Evolutionary conservation across 2,797 vertebrate species (phyloP), one percentile per base, ranked within the genome.

Genomic region (Myotis findleyi): DNA sequence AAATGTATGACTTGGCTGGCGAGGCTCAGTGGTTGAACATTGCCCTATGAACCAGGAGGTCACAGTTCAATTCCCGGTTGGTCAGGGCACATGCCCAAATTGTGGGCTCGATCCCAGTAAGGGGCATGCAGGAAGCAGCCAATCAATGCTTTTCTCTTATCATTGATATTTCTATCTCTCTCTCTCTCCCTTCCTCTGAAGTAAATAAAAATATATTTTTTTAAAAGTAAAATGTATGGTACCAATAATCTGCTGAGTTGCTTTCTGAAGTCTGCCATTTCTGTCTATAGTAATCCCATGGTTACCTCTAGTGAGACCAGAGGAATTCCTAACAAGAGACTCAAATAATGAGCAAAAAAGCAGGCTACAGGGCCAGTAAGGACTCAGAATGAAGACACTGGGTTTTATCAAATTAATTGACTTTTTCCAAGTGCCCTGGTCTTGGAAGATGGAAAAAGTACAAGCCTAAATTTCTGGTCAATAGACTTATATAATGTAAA

Each of bases 281-380:
- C 66, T 30, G 33, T 44, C 55, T 66, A 4, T 44, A 73, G 36
- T 81, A 81, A 81, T 75, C 66, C 57, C 79, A 59, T 41, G 33
- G 44, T 75, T 81, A 66, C 57, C 5, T 7, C 21, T 55, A 49
- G 9, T 49, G 72, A 23, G 23, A 73, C 41, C 38, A 83, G 17
- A 88, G 59, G 33, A 91, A 62, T 93, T 77, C 27, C 75, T 96
- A 97, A 91, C 36, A 59, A 96, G 87, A 55, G 62, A 77, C 84
- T 90, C 71, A 86, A 68, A 94, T 97, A 96, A 96, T 96, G 94
- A 97, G 96, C 93, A 81, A 25, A 57, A 64, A 69, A 69, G 33
- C 9, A 44, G 41, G 53, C 21, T 30, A 38, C 8, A 4, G 55
- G 71, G 18, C n/a, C 25, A 87, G 91, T 92, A 95, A 73, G 47